Conservation (phyloP, 2,797 vertebrate genomes). For the Gambusia yucatana region DNA sequence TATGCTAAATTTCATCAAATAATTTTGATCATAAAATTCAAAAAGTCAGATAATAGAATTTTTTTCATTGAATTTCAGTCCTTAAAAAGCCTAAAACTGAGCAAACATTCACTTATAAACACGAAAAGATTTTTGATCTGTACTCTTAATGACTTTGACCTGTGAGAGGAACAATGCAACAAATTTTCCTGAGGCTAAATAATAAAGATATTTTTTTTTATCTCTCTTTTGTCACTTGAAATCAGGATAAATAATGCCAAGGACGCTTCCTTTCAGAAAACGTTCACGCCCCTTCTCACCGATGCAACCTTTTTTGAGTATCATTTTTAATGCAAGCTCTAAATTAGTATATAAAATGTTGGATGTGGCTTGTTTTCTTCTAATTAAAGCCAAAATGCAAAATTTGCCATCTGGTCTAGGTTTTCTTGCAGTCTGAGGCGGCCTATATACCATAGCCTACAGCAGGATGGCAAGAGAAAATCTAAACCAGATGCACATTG, state of each 20-base stretch:
- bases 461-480: constrained; percentile 48
- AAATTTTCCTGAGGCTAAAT: neutral
- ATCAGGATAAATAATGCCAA: constrained; percentile 29
- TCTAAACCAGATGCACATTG: constrained; percentile 59
- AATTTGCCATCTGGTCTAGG: constrained; percentile 65
- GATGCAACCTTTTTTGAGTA: constrained; percentile 27
- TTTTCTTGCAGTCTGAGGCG: constrained; percentile 49
- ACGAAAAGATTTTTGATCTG: constrained; percentile 11
- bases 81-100: neutral
- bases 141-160: neutral
- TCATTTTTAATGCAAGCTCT: constrained; percentile 39
- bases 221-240: constrained; percentile 20
- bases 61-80: neutral
- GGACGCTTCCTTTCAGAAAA: constrained; percentile 29
- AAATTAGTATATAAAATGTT: constrained; percentile 46
- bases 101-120: constrained; percentile 16
- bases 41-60: neutral
- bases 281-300: constrained; percentile 25
- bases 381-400: constrained; percentile 67
- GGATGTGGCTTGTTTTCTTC: constrained; percentile 45
- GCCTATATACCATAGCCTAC: constrained; percentile 52
- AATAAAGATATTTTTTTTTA: neutral
- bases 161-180: neutral
- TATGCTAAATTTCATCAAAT: neutral
- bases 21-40: neutral